A percentile compares a stretch with the other conserved stretches of the same genome.
These are phyloP conservation scores for Tragelaphus scriptus DNA, from an alignment of 2,113 vertebrate species.

Conservation along the genomic window DNA sequence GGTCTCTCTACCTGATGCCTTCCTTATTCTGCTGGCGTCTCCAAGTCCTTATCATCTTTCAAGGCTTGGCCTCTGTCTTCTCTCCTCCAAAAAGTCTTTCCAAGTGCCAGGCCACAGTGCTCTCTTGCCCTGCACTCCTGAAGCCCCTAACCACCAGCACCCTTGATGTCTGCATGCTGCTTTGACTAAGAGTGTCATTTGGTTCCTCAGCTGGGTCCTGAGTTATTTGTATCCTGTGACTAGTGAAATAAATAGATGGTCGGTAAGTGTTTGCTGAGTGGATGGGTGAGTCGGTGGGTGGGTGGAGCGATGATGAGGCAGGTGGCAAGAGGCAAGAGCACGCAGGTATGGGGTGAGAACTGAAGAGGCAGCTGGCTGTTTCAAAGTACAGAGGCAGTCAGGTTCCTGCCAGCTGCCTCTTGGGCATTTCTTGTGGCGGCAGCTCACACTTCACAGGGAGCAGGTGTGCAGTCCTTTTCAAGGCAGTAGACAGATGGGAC, in stretches of 20 bases:
- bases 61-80: background rate
- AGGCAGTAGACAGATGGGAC: background rate
- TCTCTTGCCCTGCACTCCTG: background rate
- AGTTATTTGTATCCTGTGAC: background rate
- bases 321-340: background rate
- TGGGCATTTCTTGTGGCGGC: background rate
- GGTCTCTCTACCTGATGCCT: background rate
- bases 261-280: background rate
- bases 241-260: background rate
- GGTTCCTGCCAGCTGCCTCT: background rate
- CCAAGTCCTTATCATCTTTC: background rate
- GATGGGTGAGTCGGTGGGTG: background rate
- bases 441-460: background rate
- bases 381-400: background rate
- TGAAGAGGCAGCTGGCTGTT: background rate
- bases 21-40: background rate
- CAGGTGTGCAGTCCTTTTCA: background rate
- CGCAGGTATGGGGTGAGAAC: background rate
- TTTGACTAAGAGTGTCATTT: background rate
- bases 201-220: background rate
- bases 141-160: background rate
- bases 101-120: background rate
- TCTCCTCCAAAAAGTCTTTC: background rate
- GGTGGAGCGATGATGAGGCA: background rate
- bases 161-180: background rate